Conservation (phyloP, 2,888 invertebrate genomes). For the Drosophila buzzatii region DNA sequence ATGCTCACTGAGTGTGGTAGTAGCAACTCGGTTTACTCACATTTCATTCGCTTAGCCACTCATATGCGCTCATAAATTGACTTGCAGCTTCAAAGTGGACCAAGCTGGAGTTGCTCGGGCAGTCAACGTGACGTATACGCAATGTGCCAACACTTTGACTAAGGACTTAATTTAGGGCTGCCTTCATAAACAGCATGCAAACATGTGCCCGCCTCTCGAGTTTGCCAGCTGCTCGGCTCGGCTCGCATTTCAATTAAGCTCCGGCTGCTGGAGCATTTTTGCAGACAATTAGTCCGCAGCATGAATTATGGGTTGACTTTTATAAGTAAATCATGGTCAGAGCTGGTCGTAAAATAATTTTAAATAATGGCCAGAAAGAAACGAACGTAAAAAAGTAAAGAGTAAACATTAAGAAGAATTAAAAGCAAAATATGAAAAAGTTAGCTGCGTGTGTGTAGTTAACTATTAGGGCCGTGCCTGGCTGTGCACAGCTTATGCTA, state of each 20-base stretch:
- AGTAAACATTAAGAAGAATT: conserved; percentile 6
- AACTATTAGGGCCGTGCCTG: conserved; percentile 63
- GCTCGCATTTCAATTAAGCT: conserved; percentile 51
- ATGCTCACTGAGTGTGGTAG: not conserved
- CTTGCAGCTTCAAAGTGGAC: conserved; percentile 14
- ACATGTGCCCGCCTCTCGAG: conserved; percentile 8
- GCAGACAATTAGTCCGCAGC: conserved; percentile 48
- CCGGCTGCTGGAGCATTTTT: conserved; percentile 25
- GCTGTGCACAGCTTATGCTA: conserved; percentile 53
- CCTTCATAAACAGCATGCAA: conserved; percentile 51
- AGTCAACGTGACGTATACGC: conserved; percentile 73
- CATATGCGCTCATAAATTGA: conserved; percentile 46
- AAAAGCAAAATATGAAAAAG: conserved; percentile 5
- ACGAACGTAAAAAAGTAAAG: not conserved
- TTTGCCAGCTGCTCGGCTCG: conserved; percentile 11
- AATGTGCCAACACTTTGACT: conserved; percentile 48
- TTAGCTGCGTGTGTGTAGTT: conserved; percentile 52
- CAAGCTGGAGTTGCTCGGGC: conserved; percentile 20
- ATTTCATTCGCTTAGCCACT: conserved; percentile 24
- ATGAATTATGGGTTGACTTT: conserved; percentile 61
- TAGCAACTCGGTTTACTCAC: conserved; percentile 16
- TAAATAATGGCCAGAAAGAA: conserved; percentile 53
- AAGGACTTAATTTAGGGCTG: conserved; percentile 64
- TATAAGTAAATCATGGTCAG: conserved; percentile 75
- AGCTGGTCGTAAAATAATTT: conserved; percentile 69